phyloP scores from a whole-genome alignment of 2,888 invertebrate species.

The Morinoia aosen region DNA sequence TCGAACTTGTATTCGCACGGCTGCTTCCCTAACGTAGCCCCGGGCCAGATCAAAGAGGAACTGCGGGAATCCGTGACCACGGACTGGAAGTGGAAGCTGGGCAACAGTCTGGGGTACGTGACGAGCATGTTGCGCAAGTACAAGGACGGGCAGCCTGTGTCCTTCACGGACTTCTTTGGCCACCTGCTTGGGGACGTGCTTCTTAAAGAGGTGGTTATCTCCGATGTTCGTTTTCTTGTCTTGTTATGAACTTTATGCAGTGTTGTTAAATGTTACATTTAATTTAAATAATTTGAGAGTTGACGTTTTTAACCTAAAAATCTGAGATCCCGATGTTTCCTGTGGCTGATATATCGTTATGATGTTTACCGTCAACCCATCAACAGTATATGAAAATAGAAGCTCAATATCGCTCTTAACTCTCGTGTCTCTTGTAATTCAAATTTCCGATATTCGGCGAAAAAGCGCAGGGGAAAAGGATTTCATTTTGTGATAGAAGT shows the following conservation, averaged over 20 bases:
- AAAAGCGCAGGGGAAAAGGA: no score
- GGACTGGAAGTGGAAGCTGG: conserved; percentile 70
- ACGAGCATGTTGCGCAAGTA: conserved; percentile 71
- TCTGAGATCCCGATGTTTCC: no score
- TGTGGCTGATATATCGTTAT: no score
- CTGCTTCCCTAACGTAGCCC: conserved; percentile 71
- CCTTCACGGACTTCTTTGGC: conserved; percentile 74
- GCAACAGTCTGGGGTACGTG: conserved; percentile 60
- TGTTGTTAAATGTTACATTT: neutral
- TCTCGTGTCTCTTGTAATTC: no score
- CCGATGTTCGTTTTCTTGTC: conserved; percentile 56
- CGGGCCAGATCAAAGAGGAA: conserved; percentile 71
- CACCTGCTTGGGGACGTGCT: conserved; percentile 73
- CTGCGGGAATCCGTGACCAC: conserved; percentile 71
- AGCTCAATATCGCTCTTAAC: no score
- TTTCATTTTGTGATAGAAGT: no score
- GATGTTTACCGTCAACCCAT: no score
- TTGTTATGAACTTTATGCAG: neutral
- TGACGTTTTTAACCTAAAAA: neutral
- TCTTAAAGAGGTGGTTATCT: conserved; percentile 70
- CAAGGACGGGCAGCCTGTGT: conserved; percentile 72
- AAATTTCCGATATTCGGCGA: no score
- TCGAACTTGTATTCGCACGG: conserved; percentile 73
- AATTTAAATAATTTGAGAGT: neutral
- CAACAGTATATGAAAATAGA: no score